phyloP scores from a whole-genome alignment of 2,113 vertebrate species.

The Callochromis pleurospilus region DNA sequence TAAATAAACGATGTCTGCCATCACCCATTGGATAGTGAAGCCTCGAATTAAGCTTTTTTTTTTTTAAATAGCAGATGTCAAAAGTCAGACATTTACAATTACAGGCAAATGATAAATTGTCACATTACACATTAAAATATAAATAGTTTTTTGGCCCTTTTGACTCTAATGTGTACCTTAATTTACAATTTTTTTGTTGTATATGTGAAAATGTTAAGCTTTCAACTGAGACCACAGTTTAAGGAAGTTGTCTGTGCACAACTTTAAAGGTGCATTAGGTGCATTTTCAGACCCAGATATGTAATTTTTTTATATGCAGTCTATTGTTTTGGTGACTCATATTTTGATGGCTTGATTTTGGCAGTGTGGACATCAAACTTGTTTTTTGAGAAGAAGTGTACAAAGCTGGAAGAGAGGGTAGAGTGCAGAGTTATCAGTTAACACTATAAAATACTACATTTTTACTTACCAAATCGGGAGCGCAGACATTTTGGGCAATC shows the following conservation, averaged over 20 bases:
- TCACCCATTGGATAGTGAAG: not conserved
- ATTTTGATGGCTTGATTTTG: not conserved
- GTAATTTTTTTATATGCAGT: not conserved
- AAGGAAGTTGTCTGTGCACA: not conserved
- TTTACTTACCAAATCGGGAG: not conserved
- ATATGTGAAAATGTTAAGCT: not conserved
- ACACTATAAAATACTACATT: not conserved
- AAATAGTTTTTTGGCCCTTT: not conserved
- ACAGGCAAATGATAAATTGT: not conserved
- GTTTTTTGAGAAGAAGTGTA: not conserved
- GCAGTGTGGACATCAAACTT: not conserved
- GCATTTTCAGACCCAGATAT: not conserved
- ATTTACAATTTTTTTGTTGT: not conserved
- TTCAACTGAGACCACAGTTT: not conserved
- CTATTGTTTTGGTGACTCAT: not conserved
- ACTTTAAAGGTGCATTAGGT: not conserved
- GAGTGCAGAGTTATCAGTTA: not conserved
- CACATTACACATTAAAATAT: not conserved
- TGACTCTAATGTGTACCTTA: not conserved
- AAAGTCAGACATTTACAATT: not conserved
- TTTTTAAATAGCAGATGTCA: not conserved
- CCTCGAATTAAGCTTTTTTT: not conserved
- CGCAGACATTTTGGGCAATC: not conserved
- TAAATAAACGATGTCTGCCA: not conserved
- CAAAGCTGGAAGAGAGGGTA: not conserved